Conservation (phyloP, 2,113 vertebrate species). For the Ciconia stormi region DNA sequence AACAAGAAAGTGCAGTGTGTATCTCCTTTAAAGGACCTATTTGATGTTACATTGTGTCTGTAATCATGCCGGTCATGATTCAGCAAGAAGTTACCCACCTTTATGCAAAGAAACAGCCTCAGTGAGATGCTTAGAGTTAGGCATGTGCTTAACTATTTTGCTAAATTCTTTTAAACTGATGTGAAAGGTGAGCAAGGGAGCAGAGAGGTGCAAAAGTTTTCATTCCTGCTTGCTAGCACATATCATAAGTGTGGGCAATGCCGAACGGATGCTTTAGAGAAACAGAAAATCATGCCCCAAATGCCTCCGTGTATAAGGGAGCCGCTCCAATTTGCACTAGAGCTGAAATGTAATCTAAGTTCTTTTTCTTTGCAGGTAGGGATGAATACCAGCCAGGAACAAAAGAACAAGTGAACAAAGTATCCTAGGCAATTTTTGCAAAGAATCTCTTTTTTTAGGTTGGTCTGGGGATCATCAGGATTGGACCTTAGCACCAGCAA, state of each 20-base stretch:
- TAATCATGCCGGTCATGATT: not conserved
- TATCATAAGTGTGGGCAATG: not conserved
- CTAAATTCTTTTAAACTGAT: not conserved
- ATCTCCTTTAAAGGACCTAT: not conserved
- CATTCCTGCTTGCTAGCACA: not conserved
- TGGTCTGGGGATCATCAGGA: not conserved
- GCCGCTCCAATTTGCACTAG: not conserved
- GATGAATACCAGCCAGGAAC: not conserved
- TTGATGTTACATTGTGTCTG: not conserved
- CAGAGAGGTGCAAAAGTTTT: not conserved
- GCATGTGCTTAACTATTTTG: not conserved
- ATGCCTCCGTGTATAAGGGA: not conserved
- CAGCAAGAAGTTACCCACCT: not conserved
- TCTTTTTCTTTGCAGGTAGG: not conserved
- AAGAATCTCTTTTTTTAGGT: not conserved
- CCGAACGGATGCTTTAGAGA: not conserved
- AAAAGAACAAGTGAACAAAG: not conserved
- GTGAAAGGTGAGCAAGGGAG: not conserved
- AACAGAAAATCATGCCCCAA: not conserved
- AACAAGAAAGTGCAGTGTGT: not conserved
- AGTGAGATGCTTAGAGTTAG: not conserved
- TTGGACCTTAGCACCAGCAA: constrained; percentile 38
- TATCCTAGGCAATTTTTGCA: not conserved
- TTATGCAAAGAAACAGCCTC: not conserved
- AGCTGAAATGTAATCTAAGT: not conserved